Percentiles rank a stretch among this genome's conserved stretches.
These are phyloP conservation scores for Pygocentrus nattereri DNA, from an alignment of 2,797 vertebrate genomes.

Conservation along the genomic window DNA sequence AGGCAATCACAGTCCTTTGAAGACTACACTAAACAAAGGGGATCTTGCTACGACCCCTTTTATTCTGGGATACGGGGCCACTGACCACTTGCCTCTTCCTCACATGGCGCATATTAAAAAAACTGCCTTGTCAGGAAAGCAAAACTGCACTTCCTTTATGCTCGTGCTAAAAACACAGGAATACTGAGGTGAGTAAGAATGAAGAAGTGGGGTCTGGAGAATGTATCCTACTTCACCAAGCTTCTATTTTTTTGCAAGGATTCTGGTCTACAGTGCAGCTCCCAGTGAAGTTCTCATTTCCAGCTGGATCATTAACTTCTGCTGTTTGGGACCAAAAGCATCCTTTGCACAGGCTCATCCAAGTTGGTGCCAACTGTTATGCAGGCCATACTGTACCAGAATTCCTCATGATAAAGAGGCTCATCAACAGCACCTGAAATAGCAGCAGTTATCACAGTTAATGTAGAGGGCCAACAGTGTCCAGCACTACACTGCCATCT, in stretches of 20 bases:
- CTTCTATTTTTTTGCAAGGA: background rate
- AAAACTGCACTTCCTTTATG: background rate
- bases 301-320: background rate
- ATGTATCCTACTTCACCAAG: background rate
- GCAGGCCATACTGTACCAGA: slow-evolving; percentile 67
- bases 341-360: slow-evolving; percentile 33
- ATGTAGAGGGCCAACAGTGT: slow-evolving; percentile 47
- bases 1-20: slow-evolving; percentile 56
- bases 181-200: background rate
- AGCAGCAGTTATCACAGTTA: slow-evolving; percentile 62
- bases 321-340: background rate
- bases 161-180: background rate
- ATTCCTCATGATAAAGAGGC: slow-evolving; percentile 34
- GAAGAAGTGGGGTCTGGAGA: too few species aligned
- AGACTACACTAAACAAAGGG: slow-evolving; percentile 52
- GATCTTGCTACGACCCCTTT: slow-evolving; percentile 14
- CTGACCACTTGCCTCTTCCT: slow-evolving; percentile 13
- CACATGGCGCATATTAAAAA: slow-evolving; percentile 17
- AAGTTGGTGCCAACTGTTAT: slow-evolving; percentile 62
- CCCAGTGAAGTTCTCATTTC: background rate
- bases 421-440: slow-evolving; percentile 74
- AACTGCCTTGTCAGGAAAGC: background rate
- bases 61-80: slow-evolving; percentile 15
- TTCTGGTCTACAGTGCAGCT: background rate
- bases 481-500: slow-evolving; percentile 66